A percentile compares a stretch with the other conserved stretches of the same genome.
Conservation (phyloP, 2,797 vertebrate genomes). For the Muraenolepis orangiensis region DNA sequence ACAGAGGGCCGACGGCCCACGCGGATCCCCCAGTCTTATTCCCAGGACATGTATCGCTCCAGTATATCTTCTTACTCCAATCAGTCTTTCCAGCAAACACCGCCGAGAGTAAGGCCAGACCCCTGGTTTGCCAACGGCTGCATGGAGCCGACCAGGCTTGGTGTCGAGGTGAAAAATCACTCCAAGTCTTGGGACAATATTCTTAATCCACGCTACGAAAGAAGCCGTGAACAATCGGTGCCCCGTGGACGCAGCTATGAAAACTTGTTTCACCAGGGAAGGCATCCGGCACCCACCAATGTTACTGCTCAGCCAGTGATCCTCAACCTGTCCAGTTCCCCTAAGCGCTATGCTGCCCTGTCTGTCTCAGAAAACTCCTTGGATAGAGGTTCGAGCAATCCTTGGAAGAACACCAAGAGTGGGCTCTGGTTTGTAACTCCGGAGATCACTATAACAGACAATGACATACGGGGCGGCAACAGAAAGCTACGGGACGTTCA, state of each 20-base stretch:
- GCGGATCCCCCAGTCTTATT: slow-evolving; percentile 76
- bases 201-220: slow-evolving; percentile 75
- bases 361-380: slow-evolving; percentile 92
- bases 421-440: slow-evolving; percentile 93
- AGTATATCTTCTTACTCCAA: slow-evolving; percentile 78
- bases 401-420: slow-evolving; percentile 71
- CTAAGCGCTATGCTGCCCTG: slow-evolving; percentile 90
- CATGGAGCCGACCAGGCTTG: slow-evolving; percentile 77
- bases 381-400: slow-evolving; percentile 76
- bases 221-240: slow-evolving; percentile 72
- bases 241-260: slow-evolving; percentile 90
- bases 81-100: slow-evolving; percentile 72
- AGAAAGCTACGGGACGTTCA: slow-evolving; percentile 70
- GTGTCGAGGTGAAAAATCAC: slow-evolving; percentile 82
- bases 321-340: slow-evolving; percentile 93
- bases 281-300: slow-evolving; percentile 73
- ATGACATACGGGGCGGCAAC: slow-evolving; percentile 82
- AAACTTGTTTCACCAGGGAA: slow-evolving; percentile 83
- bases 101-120: slow-evolving; percentile 70
- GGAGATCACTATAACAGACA: slow-evolving; percentile 97
- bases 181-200: slow-evolving; percentile 98
- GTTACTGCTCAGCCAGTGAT: slow-evolving; percentile 84
- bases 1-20: slow-evolving; percentile 80
- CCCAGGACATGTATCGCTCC: slow-evolving; percentile 83
- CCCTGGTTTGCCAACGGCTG: slow-evolving; percentile 82